Evolutionary conservation across 2,113 vertebrate species (phyloP), one percentile per base, ranked within the genome.

Genomic region (Anser cygnoides): DNA sequence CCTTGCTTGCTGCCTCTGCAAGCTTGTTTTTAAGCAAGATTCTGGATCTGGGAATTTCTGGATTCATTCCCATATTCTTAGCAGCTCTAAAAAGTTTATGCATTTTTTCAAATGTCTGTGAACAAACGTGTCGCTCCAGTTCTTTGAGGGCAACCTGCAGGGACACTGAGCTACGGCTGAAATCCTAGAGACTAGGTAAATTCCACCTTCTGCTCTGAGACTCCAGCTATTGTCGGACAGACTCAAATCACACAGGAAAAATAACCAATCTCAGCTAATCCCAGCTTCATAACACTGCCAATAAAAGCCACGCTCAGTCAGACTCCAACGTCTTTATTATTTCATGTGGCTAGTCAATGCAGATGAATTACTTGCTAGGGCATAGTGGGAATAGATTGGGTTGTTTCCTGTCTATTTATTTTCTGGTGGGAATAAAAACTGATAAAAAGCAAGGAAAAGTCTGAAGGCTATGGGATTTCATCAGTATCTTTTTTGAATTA

Each of bases 351-450:
- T 63, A 31, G 50, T 71, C 79, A 74, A 16, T 59, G 86, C 43
- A 79, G 89, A 87, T 84, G 90, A 94, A 93, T 85, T 50, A 83
- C 25, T 93, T 78, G 90, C 91, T 86, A 70, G 90, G 88, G 44
- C 44, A 29, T 18, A 80, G 52, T 89, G 83, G 93, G 93, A 90
- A 96, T 63, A 85, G 83, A 65, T 72, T 61, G 84, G 76, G 73
- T 52, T 61, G 18, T 88, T 95, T 91, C 93, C 91, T 95, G 78
- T 12, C 87, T 79, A 5, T 65, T 91, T 84, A 52, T 43, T 91
- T 95, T 78, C 71, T 94, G 90, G 55, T 92, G 84, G 83, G 86
- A 96, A 92, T 41, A 71, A 75, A 0, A 0, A 59, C 67, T 91
- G 90, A 91, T 84, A 94, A 95, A 94, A 73, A 10, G 44, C 70